These are phyloP conservation scores for Drosophila seclusa DNA, from an alignment of 2,888 invertebrate genomes.

Conservation along the genomic window DNA sequence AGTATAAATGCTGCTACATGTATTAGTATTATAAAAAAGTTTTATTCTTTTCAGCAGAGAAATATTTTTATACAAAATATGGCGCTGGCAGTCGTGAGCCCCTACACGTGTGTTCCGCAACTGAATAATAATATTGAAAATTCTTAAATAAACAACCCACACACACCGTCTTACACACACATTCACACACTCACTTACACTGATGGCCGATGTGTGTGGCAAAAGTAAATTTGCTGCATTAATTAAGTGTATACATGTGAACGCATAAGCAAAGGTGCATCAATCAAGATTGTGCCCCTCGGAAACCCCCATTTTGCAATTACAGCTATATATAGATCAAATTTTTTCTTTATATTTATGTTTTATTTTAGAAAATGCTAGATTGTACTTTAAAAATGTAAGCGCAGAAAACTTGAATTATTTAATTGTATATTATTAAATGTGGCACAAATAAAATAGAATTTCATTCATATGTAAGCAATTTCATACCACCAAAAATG, in stretches of 20 bases:
- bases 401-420: not conserved
- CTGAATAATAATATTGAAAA: slow-evolving; percentile 40
- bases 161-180: not conserved
- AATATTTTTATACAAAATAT: slow-evolving; percentile 10
- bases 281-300: not conserved
- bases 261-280: not conserved
- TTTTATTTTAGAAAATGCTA: not conserved
- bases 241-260: slow-evolving; percentile 30
- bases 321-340: not conserved
- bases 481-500: not conserved
- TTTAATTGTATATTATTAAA: no score
- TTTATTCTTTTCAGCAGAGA: slow-evolving; percentile 5
- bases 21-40: slow-evolving; percentile 10
- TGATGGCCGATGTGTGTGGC: slow-evolving; percentile 10
- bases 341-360: not conserved
- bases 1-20: not conserved
- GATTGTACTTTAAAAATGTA: not conserved
- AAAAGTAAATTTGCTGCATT: slow-evolving; percentile 31
- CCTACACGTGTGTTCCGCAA: slow-evolving; percentile 61
- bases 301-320: not conserved
- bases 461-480: not conserved
- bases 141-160: not conserved
- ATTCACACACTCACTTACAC: slow-evolving; percentile 4
- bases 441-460: not conserved
- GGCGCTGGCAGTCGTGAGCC: slow-evolving; percentile 28